phyloP scores from a whole-genome alignment of 2,113 vertebrate genomes.

The Candoia aspera region DNA sequence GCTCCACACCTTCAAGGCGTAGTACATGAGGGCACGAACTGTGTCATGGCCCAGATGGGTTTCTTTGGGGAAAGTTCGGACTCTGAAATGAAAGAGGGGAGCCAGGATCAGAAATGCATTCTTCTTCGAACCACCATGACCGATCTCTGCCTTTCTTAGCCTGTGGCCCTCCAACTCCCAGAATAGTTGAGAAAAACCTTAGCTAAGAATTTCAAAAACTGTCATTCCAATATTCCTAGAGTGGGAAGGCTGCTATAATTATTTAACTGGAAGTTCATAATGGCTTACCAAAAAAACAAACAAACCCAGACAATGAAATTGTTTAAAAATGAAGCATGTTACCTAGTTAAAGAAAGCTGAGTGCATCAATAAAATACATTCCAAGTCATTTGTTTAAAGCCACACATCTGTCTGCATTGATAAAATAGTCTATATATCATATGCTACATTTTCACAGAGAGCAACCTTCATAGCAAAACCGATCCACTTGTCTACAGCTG shows the following conservation, averaged over 20 bases:
- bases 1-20: constrained; percentile 96
- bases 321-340: background rate
- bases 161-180: background rate
- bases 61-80: constrained; percentile 89
- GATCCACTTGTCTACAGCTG: background rate
- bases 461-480: background rate
- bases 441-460: background rate
- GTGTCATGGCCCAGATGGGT: constrained; percentile 90
- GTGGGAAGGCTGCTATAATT: background rate
- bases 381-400: background rate
- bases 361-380: background rate
- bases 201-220: background rate
- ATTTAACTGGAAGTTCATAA: background rate
- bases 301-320: background rate
- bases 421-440: background rate
- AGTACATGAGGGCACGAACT: constrained; percentile 93
- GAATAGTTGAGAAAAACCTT: background rate
- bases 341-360: background rate
- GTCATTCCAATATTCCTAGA: background rate
- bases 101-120: background rate
- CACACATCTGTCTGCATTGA: background rate
- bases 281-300: background rate
- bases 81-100: constrained; percentile 68
- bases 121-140: background rate
- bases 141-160: background rate